Percentiles rank a stretch among this genome's conserved stretches.
phyloP scores from a whole-genome alignment of 2,113 vertebrate species.

The Accipiter cooperii region DNA sequence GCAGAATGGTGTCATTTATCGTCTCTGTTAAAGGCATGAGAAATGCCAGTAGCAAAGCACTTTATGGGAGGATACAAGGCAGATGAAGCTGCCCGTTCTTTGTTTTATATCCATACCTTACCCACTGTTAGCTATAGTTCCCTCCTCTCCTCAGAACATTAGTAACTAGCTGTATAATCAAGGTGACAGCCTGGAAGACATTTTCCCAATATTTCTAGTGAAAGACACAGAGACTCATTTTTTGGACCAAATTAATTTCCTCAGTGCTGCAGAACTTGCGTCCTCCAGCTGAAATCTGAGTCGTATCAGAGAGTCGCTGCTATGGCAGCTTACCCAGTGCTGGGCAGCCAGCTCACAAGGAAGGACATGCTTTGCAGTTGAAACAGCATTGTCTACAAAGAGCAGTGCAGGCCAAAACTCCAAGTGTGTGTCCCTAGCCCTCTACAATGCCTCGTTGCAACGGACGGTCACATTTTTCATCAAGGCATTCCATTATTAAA shows the following conservation, averaged over 20 bases:
- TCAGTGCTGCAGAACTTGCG: not conserved
- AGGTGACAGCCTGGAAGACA: not conserved
- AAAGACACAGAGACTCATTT: not conserved
- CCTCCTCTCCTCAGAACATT: not conserved
- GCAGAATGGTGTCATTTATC: not conserved
- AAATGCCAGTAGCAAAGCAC: not conserved
- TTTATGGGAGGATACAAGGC: not conserved
- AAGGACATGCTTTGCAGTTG: not conserved
- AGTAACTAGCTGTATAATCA: not conserved
- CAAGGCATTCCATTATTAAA: not conserved
- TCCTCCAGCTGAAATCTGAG: not conserved
- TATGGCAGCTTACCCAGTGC: not conserved
- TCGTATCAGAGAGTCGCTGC: rapidly evolving
- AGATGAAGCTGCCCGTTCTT: not conserved
- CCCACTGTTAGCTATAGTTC: not conserved
- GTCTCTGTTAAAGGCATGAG: not conserved
- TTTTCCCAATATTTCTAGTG: not conserved
- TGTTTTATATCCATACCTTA: not conserved
- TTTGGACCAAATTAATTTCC: not conserved
- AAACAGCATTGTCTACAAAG: not conserved
- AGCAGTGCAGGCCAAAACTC: not conserved
- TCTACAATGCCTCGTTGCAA: not conserved
- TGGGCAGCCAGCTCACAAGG: not conserved
- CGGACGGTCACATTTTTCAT: not conserved
- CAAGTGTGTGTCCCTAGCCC: not conserved